phyloP scores from a whole-genome alignment of 2,888 invertebrate species.

The Dorcus hopei region DNA sequence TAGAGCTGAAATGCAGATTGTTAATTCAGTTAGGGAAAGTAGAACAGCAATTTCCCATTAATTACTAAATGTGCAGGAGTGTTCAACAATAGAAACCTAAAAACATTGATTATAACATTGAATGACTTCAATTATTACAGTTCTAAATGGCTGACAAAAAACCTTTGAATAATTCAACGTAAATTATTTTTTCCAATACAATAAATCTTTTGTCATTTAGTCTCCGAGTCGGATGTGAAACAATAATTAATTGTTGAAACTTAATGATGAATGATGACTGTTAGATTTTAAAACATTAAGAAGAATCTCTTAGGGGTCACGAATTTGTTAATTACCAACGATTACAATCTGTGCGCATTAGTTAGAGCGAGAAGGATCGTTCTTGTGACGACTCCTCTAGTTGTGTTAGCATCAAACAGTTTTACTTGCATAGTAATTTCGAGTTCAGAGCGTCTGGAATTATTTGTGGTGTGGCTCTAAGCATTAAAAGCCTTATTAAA shows the following conservation, averaged over 20 bases:
- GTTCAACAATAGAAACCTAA: too few species aligned
- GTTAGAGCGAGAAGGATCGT: conserved; percentile 25
- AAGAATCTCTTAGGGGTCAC: conserved; percentile 45
- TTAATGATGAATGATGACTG: conserved; percentile 50
- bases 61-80: too few species aligned
- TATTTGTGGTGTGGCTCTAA: conserved; percentile 45
- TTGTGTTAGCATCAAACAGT: background rate
- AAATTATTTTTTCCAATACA: conserved; percentile 47
- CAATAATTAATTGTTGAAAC: conserved; percentile 49
- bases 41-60: too few species aligned
- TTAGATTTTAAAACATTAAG: conserved; percentile 45
- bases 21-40: too few species aligned
- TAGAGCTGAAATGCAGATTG: too few species aligned
- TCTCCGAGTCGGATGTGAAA: conserved; percentile 36
- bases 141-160: conserved; percentile 11
- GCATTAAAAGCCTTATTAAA: conserved; percentile 51
- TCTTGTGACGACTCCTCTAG: too few species aligned
- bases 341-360: conserved; percentile 41
- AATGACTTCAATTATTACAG: conserved; percentile 17
- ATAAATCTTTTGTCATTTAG: conserved; percentile 50
- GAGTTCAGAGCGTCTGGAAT: conserved; percentile 10
- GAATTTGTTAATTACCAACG: conserved; percentile 50
- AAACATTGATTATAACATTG: background rate
- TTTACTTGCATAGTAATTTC: background rate
- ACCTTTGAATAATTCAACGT: conserved; percentile 40